Evolutionary conservation across 2,113 vertebrate species (phyloP).

Genomic region (Mastomys coucha): DNA sequence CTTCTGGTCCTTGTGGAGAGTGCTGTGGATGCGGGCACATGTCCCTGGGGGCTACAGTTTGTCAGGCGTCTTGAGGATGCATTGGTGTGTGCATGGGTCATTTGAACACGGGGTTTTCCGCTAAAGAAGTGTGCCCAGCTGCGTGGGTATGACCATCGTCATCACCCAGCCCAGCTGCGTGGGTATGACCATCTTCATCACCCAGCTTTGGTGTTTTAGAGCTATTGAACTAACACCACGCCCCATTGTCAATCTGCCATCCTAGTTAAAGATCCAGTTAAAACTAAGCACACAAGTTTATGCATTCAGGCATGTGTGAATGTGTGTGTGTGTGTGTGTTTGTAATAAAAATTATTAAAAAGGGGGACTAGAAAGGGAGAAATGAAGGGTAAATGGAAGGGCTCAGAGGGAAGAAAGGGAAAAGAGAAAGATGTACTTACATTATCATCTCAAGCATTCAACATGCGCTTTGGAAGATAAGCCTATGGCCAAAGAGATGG

Average conservation of each 20-base stretch:
- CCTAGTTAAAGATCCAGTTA: neutral
- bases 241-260: neutral
- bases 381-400: too few species aligned
- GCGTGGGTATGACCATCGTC: too few species aligned
- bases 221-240: neutral
- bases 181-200: neutral
- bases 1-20: neutral
- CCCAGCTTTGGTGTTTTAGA: accelerated
- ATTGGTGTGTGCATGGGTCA: neutral
- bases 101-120: neutral
- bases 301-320: neutral
- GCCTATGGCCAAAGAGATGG: neutral
- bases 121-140: neutral
- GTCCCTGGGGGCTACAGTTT: neutral
- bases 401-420: neutral
- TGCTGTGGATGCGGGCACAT: too few species aligned
- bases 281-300: neutral
- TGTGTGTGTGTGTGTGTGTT: neutral
- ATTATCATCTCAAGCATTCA: neutral
- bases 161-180: too few species aligned
- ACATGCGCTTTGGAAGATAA: neutral
- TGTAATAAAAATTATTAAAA: neutral
- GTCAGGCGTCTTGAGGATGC: neutral
- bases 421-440: neutral
- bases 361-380: neutral